These are phyloP conservation scores for Endotricha flammealis DNA, from an alignment of 2,888 invertebrate genomes.

Conservation along the genomic window DNA sequence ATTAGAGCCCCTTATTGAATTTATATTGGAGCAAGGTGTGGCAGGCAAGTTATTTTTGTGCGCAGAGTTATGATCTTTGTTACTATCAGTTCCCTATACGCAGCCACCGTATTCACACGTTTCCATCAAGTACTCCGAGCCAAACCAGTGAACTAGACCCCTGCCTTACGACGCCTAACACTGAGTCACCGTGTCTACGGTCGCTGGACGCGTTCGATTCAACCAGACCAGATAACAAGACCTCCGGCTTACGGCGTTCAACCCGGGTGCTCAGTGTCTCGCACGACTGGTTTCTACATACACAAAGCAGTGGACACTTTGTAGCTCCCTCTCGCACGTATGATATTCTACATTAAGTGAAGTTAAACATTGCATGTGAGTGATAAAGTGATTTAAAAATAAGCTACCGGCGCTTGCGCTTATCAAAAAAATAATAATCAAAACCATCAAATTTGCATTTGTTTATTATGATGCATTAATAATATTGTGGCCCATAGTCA, in stretches of 20 bases:
- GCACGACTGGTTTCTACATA: background rate
- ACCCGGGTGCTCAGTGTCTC: background rate
- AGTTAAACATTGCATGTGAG: background rate
- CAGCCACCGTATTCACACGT: background rate
- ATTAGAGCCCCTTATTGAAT: no score
- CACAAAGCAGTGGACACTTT: background rate
- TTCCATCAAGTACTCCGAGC: background rate
- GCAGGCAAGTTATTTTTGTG: no score
- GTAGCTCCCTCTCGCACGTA: background rate
- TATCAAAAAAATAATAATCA: no score
- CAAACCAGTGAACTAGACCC: constrained; percentile 1
- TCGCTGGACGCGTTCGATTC: background rate
- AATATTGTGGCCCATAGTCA: no score
- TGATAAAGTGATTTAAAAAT: background rate
- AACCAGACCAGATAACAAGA: background rate
- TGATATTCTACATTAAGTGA: background rate
- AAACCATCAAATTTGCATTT: no score
- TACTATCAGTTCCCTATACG: background rate
- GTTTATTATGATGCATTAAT: no score
- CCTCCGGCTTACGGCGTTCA: background rate
- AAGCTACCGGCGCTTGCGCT: constrained; percentile 2
- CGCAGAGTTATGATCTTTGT: no score
- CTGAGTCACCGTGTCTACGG: background rate
- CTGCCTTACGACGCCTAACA: constrained; percentile 1
- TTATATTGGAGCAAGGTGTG: no score